Base-by-base conservation (phyloP, 2,113 vertebrate genomes). In the Lathamus discolor region DNA sequence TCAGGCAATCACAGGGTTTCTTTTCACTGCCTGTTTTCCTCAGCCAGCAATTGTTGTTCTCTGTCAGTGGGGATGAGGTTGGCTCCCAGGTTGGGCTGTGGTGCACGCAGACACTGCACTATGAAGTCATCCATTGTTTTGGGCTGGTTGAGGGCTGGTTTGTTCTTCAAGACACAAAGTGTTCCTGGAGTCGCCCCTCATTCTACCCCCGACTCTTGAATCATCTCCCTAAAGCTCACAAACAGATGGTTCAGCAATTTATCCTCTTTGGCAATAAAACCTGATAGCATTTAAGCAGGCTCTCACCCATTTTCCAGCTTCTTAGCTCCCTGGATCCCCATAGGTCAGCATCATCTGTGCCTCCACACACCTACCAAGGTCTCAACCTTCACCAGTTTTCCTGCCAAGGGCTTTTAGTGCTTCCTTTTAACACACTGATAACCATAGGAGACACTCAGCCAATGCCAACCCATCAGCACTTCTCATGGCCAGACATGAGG, bases 181-280 rank as follows among this genome's bases (percentile, higher is more conserved):
- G 88, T 93, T 97, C 86, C 77, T 18, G 1, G 59, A 92, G 80
- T 86, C 37, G 0, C 73, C 88, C 80, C 76, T 92, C 43, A 83
- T 70, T 25, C 94, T 77, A 27, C 80, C 88, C 83, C 68, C 49
- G 1, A 13, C 72, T 81, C 93, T 33, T 94, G 94, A 95, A 74
- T 95, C 92, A 95, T 93, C 88, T 93, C 80, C 80, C 79, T 23
- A 16, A 15, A 67, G 83, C 92, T 81, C 17, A 0, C 44, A 43
- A 33, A 49, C 94, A 97, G 96, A 93, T 96, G 91, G 92, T 44
- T 92, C 80, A 54, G 86, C 59, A 29, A 7, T 74, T 88, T 52
- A 63, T 69, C 49, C 76, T 16, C 7, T 59, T 90, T 77, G 76
- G 57, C 52, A 16, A 25, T 3, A 52, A 86, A 90, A 17, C 8